Base-by-base conservation (phyloP, 2,797 vertebrate species). In the Masticophis lateralis region DNA sequence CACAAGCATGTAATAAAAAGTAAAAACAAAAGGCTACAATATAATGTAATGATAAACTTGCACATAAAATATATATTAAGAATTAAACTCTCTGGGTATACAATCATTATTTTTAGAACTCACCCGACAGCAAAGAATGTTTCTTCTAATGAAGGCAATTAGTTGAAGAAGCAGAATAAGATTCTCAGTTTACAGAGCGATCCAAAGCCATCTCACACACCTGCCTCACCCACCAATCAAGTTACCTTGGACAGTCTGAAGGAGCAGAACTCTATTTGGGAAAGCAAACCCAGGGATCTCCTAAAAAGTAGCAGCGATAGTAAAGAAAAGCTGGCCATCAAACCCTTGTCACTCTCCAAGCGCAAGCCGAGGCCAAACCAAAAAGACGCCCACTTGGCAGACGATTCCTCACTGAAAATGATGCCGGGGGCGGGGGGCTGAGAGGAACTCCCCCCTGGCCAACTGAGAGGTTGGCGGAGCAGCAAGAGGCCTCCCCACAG, bases 301-400 rank as follows among this genome's bases (percentile, higher is more conserved):
- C 94, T 98, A 2, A 99, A 99, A 16, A 99, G 98, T 91, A 99
- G 99, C 97, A 99, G 99, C 86, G 99, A 99, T 97, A 99, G 99
- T 0, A 99, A 99, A 28, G 99, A 99, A 95, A 99, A 99, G 96
- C 98, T 98, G 94, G 98, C 98, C 22, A 94, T 98, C 91, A 99
- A 99, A 95, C 98, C 98, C 5, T 96, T 98, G 94, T 96, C 98
- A 0, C 97, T 98, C 20, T 97, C 97, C 94, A 99, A 99, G 97
- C 97, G 99, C 92, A 99, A 99, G 96, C 96, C 51, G 1, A 53
- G 51, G 51, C 51, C 51, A 9, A 53, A 10, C 51, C 51, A 53
- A 53, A 53, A 53, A 53, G 51, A 9, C 51, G 51, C 51, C 9
- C 9, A 9, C 51, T 53, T 53, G 51, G 51, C 51, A 53, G 9